These are phyloP conservation scores for Cydia strobilella DNA, from an alignment of 1,140 invertebrate species.

Conservation along the genomic window DNA sequence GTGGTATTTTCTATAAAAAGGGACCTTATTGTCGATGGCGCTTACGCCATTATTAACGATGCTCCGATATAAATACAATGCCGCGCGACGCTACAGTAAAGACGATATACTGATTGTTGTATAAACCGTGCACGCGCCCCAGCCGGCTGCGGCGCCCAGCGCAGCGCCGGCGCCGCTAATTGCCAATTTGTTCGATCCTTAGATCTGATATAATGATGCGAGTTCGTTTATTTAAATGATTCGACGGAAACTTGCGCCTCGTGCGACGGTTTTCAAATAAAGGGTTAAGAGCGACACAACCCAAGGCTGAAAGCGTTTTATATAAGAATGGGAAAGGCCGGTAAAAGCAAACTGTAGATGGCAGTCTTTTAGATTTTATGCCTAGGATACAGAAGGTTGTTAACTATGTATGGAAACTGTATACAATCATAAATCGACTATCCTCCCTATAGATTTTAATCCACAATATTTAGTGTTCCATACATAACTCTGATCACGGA, in stretches of 20 bases:
- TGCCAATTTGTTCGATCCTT: slow-evolving; percentile 79
- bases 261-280: slow-evolving; percentile 50
- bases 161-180: slow-evolving; percentile 62
- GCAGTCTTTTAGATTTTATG: no score
- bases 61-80: no score
- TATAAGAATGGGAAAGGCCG: background rate
- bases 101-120: background rate
- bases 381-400: no score
- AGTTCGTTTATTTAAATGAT: slow-evolving; percentile 80
- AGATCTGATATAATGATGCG: slow-evolving; percentile 78
- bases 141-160: slow-evolving; percentile 49
- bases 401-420: no score
- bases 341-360: no score
- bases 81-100: background rate
- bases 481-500: no score
- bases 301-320: slow-evolving; percentile 41
- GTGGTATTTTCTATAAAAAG: no score
- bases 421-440: no score
- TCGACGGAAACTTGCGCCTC: slow-evolving; percentile 67
- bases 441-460: no score
- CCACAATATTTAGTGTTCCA: no score
- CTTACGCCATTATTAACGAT: no score
- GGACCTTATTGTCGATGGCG: no score
- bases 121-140: slow-evolving; percentile 37
- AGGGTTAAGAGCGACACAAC: slow-evolving; percentile 44